These are phyloP conservation scores for Heptranchias perlo DNA, from an alignment of 2,113 vertebrate species.

Conservation along the genomic window DNA sequence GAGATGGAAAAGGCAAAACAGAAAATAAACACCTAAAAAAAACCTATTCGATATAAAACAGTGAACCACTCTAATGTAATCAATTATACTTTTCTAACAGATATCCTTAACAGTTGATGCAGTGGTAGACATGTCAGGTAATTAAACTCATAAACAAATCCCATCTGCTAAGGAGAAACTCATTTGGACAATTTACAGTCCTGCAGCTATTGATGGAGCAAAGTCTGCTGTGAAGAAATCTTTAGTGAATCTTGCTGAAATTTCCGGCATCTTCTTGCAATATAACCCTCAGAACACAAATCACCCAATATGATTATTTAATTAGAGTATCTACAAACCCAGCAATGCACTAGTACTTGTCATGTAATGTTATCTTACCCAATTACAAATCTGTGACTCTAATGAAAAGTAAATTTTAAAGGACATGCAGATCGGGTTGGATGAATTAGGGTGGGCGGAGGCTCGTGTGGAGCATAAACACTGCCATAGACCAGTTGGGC, in stretches of 20 bases:
- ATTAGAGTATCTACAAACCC: neutral
- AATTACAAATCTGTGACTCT: neutral
- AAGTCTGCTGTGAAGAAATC: neutral
- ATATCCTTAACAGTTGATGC: neutral
- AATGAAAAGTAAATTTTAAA: neutral
- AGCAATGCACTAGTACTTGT: neutral
- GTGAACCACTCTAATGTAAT: too few species aligned
- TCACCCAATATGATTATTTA: neutral
- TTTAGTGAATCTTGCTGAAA: neutral
- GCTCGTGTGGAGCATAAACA: too few species aligned
- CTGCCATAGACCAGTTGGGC: too few species aligned
- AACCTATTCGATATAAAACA: neutral
- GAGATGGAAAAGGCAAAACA: neutral
- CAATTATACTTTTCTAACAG: neutral
- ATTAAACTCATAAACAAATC: neutral
- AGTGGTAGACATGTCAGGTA: neutral
- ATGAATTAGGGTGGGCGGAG: too few species aligned
- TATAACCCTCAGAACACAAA: neutral
- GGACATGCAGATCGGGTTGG: too few species aligned
- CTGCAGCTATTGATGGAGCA: neutral
- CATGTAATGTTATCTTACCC: neutral
- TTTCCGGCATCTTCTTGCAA: neutral
- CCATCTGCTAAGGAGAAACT: neutral
- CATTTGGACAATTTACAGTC: slow-evolving; percentile 1
- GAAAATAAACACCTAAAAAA: neutral